These are phyloP conservation scores for Metopia argyrocephala DNA, from an alignment of 2,888 invertebrate species.

Conservation along the genomic window DNA sequence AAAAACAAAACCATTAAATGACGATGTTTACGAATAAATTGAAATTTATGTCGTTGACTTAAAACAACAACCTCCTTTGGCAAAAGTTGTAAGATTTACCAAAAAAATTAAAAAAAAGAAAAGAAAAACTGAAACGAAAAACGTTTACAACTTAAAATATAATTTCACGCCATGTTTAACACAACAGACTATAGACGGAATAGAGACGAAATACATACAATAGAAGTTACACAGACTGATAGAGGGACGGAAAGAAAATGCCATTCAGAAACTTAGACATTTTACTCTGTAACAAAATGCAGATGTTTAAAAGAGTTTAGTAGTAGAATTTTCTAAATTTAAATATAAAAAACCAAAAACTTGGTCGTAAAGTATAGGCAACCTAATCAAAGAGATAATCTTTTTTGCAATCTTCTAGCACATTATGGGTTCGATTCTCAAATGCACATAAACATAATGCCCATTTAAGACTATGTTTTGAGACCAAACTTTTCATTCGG, in stretches of 20 bases:
- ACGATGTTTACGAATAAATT: conserved; percentile 25
- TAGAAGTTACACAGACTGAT: background rate
- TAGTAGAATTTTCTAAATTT: no score
- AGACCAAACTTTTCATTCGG: no score
- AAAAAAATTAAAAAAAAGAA: conserved; percentile 26
- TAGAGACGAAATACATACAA: conserved; percentile 15
- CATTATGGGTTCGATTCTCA: no score
- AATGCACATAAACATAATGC: no score
- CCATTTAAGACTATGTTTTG: no score
- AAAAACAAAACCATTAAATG: conserved; percentile 17
- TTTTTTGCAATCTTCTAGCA: no score
- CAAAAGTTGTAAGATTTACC: conserved; percentile 62
- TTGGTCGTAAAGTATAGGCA: no score
- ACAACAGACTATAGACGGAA: conserved; percentile 69
- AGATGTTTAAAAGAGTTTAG: conserved; percentile 22
- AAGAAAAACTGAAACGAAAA: conserved; percentile 25
- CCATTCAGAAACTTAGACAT: background rate
- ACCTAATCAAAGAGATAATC: no score
- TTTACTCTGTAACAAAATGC: background rate
- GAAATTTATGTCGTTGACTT: conserved; percentile 33
- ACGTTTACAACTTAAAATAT: conserved; percentile 72
- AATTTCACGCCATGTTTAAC: conserved; percentile 78
- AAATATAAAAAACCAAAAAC: no score
- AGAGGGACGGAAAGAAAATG: background rate
- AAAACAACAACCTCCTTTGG: conserved; percentile 55